Evolutionary conservation across 2,888 invertebrate species (phyloP).

Genomic region (Synergus laeviventris): DNA sequence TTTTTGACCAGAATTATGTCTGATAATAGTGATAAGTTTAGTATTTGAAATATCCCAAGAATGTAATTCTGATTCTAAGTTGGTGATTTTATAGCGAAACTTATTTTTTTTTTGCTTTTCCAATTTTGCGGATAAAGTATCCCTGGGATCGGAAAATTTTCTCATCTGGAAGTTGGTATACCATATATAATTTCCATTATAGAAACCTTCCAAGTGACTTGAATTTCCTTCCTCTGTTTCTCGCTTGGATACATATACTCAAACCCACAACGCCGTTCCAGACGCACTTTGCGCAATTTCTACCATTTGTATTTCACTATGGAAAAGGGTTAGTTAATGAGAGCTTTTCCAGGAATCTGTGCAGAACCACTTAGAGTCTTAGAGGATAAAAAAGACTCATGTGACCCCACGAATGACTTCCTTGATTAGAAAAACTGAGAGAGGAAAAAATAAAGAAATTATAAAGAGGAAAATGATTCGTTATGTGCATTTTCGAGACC

Average conservation of each 20-base stretch:
- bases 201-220: slow-evolving; percentile 31
- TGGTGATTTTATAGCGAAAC: neutral
- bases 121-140: slow-evolving; percentile 29
- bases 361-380: neutral
- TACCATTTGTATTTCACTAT: slow-evolving; percentile 5
- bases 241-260: neutral
- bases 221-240: slow-evolving; percentile 26
- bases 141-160: slow-evolving; percentile 6
- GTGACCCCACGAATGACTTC: neutral
- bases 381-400: neutral
- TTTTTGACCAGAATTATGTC: neutral
- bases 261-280: slow-evolving; percentile 7
- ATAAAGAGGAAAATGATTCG: neutral
- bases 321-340: slow-evolving; percentile 26
- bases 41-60: neutral
- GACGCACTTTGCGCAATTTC: slow-evolving; percentile 17
- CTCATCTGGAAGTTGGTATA: slow-evolving; percentile 21
- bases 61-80: slow-evolving; percentile 9
- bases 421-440: neutral
- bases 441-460: neutral
- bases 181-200: slow-evolving; percentile 12
- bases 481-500: neutral
- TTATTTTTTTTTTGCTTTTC: slow-evolving; percentile 1
- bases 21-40: neutral
- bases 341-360: slow-evolving; percentile 7